These are phyloP conservation scores for Megaustenia siamemsis DNA, from an alignment of 2,888 invertebrate genomes.

Conservation along the genomic window DNA sequence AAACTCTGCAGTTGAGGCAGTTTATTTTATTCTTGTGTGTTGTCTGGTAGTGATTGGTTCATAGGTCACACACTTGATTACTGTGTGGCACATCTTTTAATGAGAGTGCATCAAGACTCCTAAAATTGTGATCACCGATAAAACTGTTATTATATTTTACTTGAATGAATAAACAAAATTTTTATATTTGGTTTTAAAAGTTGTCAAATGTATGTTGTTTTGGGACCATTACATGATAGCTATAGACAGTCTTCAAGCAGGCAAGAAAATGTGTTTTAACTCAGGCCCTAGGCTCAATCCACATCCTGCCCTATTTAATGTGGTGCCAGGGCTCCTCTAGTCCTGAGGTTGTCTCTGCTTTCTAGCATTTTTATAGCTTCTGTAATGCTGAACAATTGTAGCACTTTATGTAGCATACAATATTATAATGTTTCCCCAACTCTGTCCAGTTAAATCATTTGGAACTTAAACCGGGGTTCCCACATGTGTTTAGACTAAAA, in stretches of 20 bases:
- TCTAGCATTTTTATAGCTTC: constrained; percentile 34
- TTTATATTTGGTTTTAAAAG: constrained; percentile 12
- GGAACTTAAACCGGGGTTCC: neutral
- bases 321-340: constrained; percentile 20
- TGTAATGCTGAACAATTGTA: constrained; percentile 15
- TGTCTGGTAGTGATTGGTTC: constrained; percentile 20
- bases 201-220: constrained; percentile 42
- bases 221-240: constrained; percentile 48
- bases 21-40: constrained; percentile 21
- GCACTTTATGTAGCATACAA: neutral
- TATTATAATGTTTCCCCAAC: neutral
- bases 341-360: constrained; percentile 34
- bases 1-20: constrained; percentile 10
- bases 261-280: constrained; percentile 7
- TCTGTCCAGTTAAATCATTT: neutral
- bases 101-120: constrained; percentile 25
- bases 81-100: neutral
- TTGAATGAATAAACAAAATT: constrained; percentile 22
- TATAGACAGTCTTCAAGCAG: constrained; percentile 40
- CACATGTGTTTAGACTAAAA: neutral
- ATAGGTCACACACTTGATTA: neutral
- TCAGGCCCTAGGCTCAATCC: neutral
- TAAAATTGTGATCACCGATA: constrained; percentile 26
- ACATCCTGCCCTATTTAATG: neutral
- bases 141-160: constrained; percentile 19